Base-by-base conservation (phyloP, 2,888 invertebrate species). In the Dasypolia templi region DNA sequence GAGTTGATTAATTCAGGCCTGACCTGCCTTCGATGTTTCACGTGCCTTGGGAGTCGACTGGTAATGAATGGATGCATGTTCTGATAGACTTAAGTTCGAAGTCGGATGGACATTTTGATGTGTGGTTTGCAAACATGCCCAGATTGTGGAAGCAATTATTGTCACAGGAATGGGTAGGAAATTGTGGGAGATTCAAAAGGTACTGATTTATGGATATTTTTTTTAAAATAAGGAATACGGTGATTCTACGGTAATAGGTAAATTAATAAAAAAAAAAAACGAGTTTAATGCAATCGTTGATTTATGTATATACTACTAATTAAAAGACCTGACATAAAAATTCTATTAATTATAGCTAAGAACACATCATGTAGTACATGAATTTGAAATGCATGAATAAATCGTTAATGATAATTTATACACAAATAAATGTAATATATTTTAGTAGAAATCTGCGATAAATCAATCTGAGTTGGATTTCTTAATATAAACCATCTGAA, bases 1-100 rank as follows among this genome's bases (percentile, higher is more conserved):
- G 88, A 89, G 87, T 89, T 90, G 89, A 92, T 91, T 92, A 92
- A 93, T 92, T 91, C 89, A 88, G 89, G 78, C 86, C 88, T 90
- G 90, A 90, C 89, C 89, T 89, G 86, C 86, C 89, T 89, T 86
- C 87, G 86, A 84, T 88, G 88, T 89, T 88, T 89, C 89, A 86
- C 87, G 86, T 85, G 87, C 84, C 88, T 89, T 87, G 86, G 87
- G 84, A 85, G 79, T 76, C 72, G 61, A 63, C 70, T 61, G 68
- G 67, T 82, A 83, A 83, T 84, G 81, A 84, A 86, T 84, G 81
- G 82, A 81, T 72, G 76, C 70, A 74, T 66, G 70, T 78, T 80
- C 70, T 63, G 72, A 75, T 68, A 78, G 72, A 78, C 74, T 72
- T 82, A 83, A 70, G 53, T 74, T 74, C 61, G 53, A 73, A 84